These are phyloP conservation scores for Palloptera scutellata DNA, from an alignment of 2,888 invertebrate species.

Conservation along the genomic window DNA sequence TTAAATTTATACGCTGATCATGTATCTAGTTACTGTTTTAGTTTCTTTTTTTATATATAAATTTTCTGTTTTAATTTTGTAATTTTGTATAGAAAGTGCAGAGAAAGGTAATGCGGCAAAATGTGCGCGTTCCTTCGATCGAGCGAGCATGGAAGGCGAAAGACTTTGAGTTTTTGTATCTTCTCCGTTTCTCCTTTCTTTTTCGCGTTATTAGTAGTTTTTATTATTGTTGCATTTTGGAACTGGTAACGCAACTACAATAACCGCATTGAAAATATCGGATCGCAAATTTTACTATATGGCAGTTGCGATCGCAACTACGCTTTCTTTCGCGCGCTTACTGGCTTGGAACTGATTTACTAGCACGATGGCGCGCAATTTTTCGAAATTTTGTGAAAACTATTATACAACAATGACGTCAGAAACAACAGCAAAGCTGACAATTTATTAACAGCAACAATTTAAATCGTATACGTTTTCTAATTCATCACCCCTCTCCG, in stretches of 20 bases:
- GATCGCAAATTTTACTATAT: no score
- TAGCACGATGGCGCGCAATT: neutral
- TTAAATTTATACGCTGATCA: no score
- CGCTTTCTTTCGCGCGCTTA: constrained; percentile 11
- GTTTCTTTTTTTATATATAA: constrained; percentile 29
- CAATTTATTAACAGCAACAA: neutral
- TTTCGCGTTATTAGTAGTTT: constrained; percentile 18
- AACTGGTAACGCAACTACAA: neutral
- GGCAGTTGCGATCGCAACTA: neutral
- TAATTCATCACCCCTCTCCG: no score
- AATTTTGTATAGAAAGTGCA: constrained; percentile 59
- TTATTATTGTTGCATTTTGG: constrained; percentile 21
- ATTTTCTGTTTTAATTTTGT: constrained; percentile 41
- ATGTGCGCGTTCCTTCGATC: constrained; percentile 29
- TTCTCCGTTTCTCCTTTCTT: neutral
- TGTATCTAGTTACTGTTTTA: constrained; percentile 29
- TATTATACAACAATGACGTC: constrained; percentile 37
- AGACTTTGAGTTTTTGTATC: no score
- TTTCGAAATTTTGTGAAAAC: constrained; percentile 34
- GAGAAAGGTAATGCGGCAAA: constrained; percentile 59
- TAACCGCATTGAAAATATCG: no score
- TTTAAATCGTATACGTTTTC: no score
- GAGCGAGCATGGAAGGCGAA: neutral
- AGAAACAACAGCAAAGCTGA: constrained; percentile 26
- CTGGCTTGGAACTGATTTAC: neutral